A percentile compares a stretch with the other conserved stretches of the same genome.
Evolutionary conservation across 2,888 invertebrate species (phyloP).

Genomic region (Hypolimnas misippus): DNA sequence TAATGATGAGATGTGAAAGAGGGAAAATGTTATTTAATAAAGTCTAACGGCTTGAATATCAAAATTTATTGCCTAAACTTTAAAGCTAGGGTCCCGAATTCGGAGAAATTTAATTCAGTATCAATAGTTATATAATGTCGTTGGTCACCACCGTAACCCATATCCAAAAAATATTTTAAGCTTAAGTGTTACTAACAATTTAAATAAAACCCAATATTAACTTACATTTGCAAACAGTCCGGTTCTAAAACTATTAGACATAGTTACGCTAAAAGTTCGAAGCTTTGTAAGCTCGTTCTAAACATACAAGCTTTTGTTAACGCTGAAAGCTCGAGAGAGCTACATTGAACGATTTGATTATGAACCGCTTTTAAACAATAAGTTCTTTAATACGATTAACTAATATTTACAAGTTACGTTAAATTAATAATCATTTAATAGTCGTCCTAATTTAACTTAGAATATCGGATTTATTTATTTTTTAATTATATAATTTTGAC

Average conservation of each 20-base stretch:
- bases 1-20: no score
- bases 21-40: no score
- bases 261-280: background rate
- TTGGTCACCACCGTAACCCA: background rate
- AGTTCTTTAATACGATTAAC: background rate
- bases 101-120: no score
- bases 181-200: background rate
- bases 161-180: background rate
- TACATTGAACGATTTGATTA: background rate
- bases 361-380: background rate
- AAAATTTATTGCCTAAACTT: no score
- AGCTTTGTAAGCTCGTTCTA: slow-evolving; percentile 5
- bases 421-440: no score
- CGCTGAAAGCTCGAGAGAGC: slow-evolving; percentile 3
- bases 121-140: no score
- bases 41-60: no score
- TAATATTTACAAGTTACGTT: background rate
- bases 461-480: no score
- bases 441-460: no score
- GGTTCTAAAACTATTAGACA: slow-evolving; percentile 4
- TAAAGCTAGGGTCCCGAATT: no score
- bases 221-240: background rate
- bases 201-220: background rate
- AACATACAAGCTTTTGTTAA: background rate
- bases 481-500: no score